Evolutionary conservation across 1,140 invertebrate species (phyloP).

Genomic region (Coboldia fuscipes): DNA sequence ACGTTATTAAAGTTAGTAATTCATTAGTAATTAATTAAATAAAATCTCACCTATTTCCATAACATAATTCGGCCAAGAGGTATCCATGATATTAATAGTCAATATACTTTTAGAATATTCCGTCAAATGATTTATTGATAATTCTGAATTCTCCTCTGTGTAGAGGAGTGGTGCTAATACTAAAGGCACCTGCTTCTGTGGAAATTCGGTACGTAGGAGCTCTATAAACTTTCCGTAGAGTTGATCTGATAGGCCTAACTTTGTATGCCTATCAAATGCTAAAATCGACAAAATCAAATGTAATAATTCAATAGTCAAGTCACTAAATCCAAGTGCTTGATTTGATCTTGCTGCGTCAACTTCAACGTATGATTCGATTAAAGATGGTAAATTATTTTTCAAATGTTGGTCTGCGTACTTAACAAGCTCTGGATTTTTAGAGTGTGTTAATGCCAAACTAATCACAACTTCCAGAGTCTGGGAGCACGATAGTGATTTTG

Average conservation of each 20-base stretch:
- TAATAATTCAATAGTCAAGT: slow-evolving; percentile 68
- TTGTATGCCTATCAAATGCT: slow-evolving; percentile 23
- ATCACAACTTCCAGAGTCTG: slow-evolving; percentile 77
- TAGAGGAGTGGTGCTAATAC: slow-evolving; percentile 73
- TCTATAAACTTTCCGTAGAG: slow-evolving; percentile 60
- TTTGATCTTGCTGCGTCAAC: slow-evolving; percentile 37
- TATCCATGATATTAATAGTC: slow-evolving; percentile 34
- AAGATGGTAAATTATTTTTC: slow-evolving; percentile 57
- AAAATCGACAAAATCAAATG: slow-evolving; percentile 54
- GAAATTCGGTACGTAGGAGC: slow-evolving; percentile 66
- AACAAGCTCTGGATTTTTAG: slow-evolving; percentile 49
- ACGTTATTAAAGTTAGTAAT: not conserved
- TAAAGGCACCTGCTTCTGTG: slow-evolving; percentile 65
- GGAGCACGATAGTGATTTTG: slow-evolving; percentile 61
- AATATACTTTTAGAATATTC: slow-evolving; percentile 13
- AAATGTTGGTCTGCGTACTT: slow-evolving; percentile 53
- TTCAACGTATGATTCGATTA: slow-evolving; percentile 67
- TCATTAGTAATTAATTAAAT: not conserved
- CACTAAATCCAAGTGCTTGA: slow-evolving; percentile 63
- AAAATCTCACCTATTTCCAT: slow-evolving; percentile 42
- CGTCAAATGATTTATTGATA: slow-evolving; percentile 35
- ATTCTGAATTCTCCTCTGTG: slow-evolving; percentile 50
- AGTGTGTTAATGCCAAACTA: slow-evolving; percentile 61
- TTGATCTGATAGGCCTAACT: slow-evolving; percentile 38
- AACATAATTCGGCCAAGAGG: slow-evolving; percentile 59